A percentile compares a stretch with the other conserved stretches of the same genome.
Evolutionary conservation across 2,888 invertebrate species (phyloP).

Genomic region (Petrolisthes cinctipes): DNA sequence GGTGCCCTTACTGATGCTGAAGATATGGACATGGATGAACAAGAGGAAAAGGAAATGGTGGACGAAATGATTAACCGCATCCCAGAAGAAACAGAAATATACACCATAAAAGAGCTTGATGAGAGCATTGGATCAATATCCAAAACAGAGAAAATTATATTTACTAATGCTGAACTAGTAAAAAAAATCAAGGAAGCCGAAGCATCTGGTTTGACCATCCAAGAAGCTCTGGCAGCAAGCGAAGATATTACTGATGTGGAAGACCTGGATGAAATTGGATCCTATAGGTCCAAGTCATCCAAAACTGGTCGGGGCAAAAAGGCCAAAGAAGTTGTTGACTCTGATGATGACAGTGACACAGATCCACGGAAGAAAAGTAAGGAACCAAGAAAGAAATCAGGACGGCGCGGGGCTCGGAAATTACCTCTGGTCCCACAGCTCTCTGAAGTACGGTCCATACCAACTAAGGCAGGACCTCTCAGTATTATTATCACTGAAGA

Average conservation of each 20-base stretch:
- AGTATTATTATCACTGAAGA: slow-evolving; percentile 62
- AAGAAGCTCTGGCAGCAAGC: slow-evolving; percentile 33
- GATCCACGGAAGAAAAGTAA: slow-evolving; percentile 38
- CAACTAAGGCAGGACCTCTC: slow-evolving; percentile 55
- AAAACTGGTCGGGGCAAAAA: slow-evolving; percentile 6
- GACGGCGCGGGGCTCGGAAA: not conserved
- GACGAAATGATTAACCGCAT: slow-evolving; percentile 29
- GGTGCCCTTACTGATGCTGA: slow-evolving; percentile 54
- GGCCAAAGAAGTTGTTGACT: slow-evolving; percentile 21
- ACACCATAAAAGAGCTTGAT: slow-evolving; percentile 56
- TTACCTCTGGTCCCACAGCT: slow-evolving; percentile 55
- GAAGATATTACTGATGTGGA: slow-evolving; percentile 46
- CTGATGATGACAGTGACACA: slow-evolving; percentile 55
- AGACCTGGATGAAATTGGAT: slow-evolving; percentile 41
- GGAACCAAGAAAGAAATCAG: not conserved
- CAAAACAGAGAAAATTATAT: slow-evolving; percentile 45
- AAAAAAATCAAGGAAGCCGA: slow-evolving; percentile 46
- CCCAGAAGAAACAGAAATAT: slow-evolving; percentile 48
- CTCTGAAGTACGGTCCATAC: slow-evolving; percentile 62
- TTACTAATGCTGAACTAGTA: slow-evolving; percentile 36
- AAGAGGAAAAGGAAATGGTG: slow-evolving; percentile 49
- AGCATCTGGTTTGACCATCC: slow-evolving; percentile 33
- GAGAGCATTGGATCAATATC: slow-evolving; percentile 33
- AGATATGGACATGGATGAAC: slow-evolving; percentile 59
- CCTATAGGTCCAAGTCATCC: slow-evolving; percentile 5